Conservation (phyloP, 2,113 vertebrate species). For the Rhipidura dahli region DNA sequence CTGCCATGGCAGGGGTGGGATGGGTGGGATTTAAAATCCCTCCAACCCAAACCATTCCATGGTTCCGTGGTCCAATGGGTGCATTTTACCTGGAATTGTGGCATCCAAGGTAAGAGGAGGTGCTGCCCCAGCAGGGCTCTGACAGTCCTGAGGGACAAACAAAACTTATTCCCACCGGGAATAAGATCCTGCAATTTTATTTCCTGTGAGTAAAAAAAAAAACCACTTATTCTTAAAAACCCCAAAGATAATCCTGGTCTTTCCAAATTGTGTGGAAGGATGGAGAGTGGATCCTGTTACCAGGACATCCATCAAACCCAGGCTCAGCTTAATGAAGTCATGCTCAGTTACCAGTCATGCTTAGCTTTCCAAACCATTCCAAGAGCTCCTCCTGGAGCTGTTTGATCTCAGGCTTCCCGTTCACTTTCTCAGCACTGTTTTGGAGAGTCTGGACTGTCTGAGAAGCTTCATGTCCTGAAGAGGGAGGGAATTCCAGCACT, state of each 20-base stretch:
- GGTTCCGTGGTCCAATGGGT: background rate
- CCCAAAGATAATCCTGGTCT: background rate
- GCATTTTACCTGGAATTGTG: accelerated
- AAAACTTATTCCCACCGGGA: background rate
- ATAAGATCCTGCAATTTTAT: background rate
- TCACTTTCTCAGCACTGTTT: background rate
- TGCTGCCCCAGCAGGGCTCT: background rate
- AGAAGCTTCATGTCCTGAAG: background rate
- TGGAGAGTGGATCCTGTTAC: background rate
- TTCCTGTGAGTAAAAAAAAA: background rate
- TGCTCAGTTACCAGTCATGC: background rate
- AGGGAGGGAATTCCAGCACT: background rate
- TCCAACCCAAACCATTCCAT: background rate
- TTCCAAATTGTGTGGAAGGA: background rate
- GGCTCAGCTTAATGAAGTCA: background rate
- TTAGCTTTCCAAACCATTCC: background rate
- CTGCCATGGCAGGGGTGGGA: background rate
- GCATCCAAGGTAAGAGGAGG: background rate
- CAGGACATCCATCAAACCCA: background rate
- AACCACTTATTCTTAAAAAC: background rate
- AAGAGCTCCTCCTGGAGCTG: background rate
- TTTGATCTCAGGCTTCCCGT: background rate
- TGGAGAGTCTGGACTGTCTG: background rate
- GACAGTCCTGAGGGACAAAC: background rate
- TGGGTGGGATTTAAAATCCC: background rate